A percentile compares a stretch with the other conserved stretches of the same genome.
Evolutionary conservation across 1,140 invertebrate genomes (phyloP).

Genomic region (Bombus soroeensis): DNA sequence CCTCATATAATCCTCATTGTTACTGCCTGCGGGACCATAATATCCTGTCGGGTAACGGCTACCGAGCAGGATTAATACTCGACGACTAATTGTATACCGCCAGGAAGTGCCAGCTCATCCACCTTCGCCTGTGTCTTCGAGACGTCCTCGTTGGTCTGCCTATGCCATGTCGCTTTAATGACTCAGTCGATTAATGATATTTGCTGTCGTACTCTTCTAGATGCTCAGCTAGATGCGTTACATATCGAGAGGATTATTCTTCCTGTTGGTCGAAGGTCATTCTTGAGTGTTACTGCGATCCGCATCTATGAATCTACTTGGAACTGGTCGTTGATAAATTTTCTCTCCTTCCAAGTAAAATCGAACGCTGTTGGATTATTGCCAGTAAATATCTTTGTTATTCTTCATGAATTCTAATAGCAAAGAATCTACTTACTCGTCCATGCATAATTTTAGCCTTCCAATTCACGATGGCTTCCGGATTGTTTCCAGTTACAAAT

Average conservation of each 20-base stretch:
- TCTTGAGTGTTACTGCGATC: neutral
- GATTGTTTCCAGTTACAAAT: too few species aligned
- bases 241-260: neutral
- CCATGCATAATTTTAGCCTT: too few species aligned
- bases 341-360: too few species aligned
- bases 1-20: constrained; percentile 79
- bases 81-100: constrained; percentile 76
- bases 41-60: constrained; percentile 77
- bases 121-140: constrained; percentile 58
- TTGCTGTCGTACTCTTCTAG: neutral
- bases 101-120: constrained; percentile 72
- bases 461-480: too few species aligned
- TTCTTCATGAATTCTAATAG: too few species aligned
- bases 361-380: too few species aligned
- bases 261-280: neutral
- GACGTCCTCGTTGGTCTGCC: constrained; percentile 24
- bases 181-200: constrained; percentile 56
- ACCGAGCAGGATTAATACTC: constrained; percentile 77
- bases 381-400: too few species aligned
- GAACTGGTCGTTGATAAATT: too few species aligned
- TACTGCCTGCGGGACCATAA: constrained; percentile 77
- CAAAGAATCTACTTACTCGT: too few species aligned
- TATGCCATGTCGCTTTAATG: constrained; percentile 47
- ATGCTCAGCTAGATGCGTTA: neutral
- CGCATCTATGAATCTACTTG: too few species aligned